Base-by-base conservation (phyloP, 2,888 invertebrate genomes). In the Temnothorax ravouxi region DNA sequence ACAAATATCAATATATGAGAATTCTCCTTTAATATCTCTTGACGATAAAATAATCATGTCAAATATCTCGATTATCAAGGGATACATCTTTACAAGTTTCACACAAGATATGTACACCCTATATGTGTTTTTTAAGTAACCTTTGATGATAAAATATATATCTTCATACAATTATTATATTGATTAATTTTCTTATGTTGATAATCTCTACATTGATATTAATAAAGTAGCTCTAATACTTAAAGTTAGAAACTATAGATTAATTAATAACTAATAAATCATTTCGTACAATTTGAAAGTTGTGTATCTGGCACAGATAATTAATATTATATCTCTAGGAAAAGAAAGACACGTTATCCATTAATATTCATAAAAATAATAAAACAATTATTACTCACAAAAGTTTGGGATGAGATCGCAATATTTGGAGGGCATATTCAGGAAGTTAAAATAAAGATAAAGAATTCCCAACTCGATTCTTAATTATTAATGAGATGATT, bases 11-110 rank as follows among this genome's bases (percentile, higher is more conserved):
- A 34, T 34, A 38, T n/a, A 18, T 18, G 47, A 34, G 9, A 80
- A 59, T n/a, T 21, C 25, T n/a, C 0, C 29, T 44, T 47, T 21
- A 3, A 38, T 80, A 80, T 59, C 75, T 47, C 4, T 18, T 21
- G 47, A 18, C 4, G 74, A 59, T 80, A 80, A 79, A 69, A 38
- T n/a, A 21, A 59, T 34, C 15, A 8, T 47, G 38, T 25, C 13
- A 18, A 21, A 18, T 56, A 44, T 34, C 18, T 71, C 11, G 13
- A 44, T 77, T 21, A 67, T 34, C 29, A 38, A 72, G 59, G 0
- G 41, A 44, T 59, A 9, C 13, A 50, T 50, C 47, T 61, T 59
- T 59, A n/a, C 47, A n/a, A 72, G 15, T 47, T 8, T 44, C 4
- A 18, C 3, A 18, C 9, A 13, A 34, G 44, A 6, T 34, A 34